These are phyloP conservation scores for Umimayanthus kanabou DNA, from an alignment of 92 coral and sea anemone species.

Conservation along the genomic window DNA sequence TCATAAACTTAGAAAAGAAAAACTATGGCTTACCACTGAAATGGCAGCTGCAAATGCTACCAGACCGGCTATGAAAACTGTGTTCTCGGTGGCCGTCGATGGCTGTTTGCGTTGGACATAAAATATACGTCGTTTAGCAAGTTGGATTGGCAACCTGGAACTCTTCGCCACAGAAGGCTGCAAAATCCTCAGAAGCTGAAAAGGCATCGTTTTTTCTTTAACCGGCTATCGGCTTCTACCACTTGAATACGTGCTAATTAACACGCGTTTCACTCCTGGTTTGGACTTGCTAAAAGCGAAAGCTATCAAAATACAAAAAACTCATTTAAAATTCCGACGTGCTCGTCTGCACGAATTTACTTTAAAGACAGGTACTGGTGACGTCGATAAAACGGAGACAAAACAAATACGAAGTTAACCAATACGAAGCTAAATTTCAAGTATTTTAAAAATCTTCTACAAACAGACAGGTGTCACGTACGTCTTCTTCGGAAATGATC, in stretches of 20 bases:
- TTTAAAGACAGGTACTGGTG: background rate
- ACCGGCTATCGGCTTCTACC: background rate
- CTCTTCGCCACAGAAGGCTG: background rate
- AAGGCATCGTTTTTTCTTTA: background rate
- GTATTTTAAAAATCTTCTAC: background rate
- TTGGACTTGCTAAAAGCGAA: background rate
- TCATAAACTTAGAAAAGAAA: no score
- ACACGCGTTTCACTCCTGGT: background rate
- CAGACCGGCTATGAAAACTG: slow-evolving; percentile 53
- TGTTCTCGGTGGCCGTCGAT: slow-evolving; percentile 60
- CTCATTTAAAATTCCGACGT: slow-evolving; percentile 7
- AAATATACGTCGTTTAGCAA: slow-evolving; percentile 51
- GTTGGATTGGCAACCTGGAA: background rate
- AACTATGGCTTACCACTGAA: slow-evolving; percentile 51
- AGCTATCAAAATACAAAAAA: background rate
- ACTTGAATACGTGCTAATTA: background rate
- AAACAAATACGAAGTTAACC: slow-evolving; percentile 1
- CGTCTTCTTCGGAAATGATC: no score
- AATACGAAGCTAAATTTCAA: background rate
- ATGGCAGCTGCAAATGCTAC: slow-evolving; percentile 40
- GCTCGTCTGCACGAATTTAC: slow-evolving; percentile 6
- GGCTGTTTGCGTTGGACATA: slow-evolving; percentile 58
- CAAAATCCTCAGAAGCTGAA: slow-evolving; percentile 3
- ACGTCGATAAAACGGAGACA: background rate
- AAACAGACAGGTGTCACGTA: background rate